Conservation (phyloP, 2,797 vertebrate species). For the Tragopan temminckii region DNA sequence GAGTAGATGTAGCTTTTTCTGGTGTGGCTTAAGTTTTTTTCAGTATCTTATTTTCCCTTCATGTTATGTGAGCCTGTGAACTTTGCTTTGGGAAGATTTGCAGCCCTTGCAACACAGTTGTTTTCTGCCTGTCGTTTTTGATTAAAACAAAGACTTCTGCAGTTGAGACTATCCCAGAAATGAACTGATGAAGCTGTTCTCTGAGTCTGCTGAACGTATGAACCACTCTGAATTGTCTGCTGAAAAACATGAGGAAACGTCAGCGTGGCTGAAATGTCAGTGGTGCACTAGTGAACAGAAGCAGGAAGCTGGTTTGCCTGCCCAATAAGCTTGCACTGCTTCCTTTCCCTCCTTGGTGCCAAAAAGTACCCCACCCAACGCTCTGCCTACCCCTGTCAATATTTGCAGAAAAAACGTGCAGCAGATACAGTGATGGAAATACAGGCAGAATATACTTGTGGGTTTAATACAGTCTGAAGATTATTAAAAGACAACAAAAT, state of each 20-base stretch:
- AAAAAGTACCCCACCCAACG: neutral
- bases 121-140: neutral
- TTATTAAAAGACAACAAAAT: neutral
- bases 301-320: neutral
- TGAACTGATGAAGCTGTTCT: neutral
- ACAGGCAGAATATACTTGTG: fast-evolving
- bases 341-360: neutral
- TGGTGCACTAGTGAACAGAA: neutral
- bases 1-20: neutral
- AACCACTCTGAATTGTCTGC: fast-evolving
- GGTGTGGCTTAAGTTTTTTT: neutral
- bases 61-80: neutral
- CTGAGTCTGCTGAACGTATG: neutral
- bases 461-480: neutral
- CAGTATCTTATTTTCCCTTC: neutral
- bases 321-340: neutral
- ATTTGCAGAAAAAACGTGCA: neutral
- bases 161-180: neutral
- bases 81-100: neutral
- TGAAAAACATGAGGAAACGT: neutral
- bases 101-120: neutral
- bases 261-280: neutral
- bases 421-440: neutral
- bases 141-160: neutral
- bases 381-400: neutral